phyloP scores from a whole-genome alignment of 2,888 invertebrate species.

The Cerceris rybyensis region DNA sequence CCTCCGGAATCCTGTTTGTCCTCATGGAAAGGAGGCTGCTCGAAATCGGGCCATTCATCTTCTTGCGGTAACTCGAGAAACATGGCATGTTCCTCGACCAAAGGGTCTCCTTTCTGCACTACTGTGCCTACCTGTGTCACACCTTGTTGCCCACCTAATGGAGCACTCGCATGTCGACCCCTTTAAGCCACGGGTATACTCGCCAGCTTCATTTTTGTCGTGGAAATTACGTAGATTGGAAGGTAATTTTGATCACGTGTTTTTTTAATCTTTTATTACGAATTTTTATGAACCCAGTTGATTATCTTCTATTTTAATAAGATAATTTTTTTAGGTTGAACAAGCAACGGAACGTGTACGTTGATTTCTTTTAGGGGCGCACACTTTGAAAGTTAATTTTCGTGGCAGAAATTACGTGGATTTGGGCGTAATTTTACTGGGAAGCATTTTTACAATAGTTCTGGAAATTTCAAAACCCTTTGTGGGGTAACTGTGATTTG shows the following conservation, averaged over 20 bases:
- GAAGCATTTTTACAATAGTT: no score
- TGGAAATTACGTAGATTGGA: no score
- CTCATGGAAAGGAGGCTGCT: constrained; percentile 1
- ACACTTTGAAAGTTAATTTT: no score
- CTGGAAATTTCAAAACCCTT: not conserved
- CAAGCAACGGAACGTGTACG: no score
- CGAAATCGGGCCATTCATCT: not conserved
- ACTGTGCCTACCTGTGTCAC: not conserved
- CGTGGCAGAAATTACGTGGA: no score
- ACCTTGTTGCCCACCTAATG: constrained; percentile 10
- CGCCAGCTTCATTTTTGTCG: not conserved
- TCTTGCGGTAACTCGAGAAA: not conserved
- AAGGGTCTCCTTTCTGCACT: constrained; percentile 11
- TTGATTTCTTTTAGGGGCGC: no score
- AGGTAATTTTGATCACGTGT: no score
- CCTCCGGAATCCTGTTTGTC: constrained; percentile 37
- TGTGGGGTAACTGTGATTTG: not conserved
- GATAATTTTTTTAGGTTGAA: no score
- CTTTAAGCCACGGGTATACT: not conserved
- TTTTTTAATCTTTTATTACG: no score
- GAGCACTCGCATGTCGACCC: not conserved
- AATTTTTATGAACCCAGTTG: no score
- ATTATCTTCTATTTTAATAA: no score
- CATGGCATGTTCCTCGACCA: not conserved
- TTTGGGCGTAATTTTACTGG: no score